Base-by-base conservation (phyloP, 2,113 vertebrate genomes). In the Anguilla japonica region DNA sequence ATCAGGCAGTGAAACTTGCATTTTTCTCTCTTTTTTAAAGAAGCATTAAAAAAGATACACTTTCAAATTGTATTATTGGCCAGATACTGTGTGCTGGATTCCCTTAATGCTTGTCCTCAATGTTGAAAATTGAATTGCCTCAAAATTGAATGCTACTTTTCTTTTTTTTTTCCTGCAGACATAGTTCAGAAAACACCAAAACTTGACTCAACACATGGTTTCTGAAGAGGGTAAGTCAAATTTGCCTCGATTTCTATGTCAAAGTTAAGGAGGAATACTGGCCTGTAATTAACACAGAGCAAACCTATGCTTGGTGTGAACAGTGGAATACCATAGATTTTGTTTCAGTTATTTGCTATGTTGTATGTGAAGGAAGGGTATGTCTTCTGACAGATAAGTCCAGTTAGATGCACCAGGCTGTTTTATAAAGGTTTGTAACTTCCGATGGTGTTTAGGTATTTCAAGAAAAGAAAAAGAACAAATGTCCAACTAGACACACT, bases 1-100 rank as follows among this genome's bases (percentile, higher is more conserved):
- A 34, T n/a, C 26, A 34, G n/a, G n/a, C 71, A 75, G 71, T 75
- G 63, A 22, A 84, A 78, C 67, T 78, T 84, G 13, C 67, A 84
- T 75, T 22, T 34, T 75, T 75, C 71, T 75, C 26, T 34, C 11
- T 67, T 67, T 67, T 67, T 67, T 22, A 2, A 56, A 56, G 53
- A 56, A 56, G 53, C 9, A 22, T 63, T 63, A 63, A 63, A 22
- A 67, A 67, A 26, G 2, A 67, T 26, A 67, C 60, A 26, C n/a
- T n/a, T n/a, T 67, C 22, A 13, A 53, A 53, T 9, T 53, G 0
- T 53, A 53, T 53, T 53, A 13, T 53, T 53, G 50, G 13, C 13
- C 50, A 53, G 50, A 53, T 53, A 53, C 43, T 46, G 43, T 46
- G 43, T 46, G 5, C 43, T 46, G 43, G 5, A 46, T 46, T 46